phyloP scores from a whole-genome alignment of 2,888 invertebrate genomes.

The Steinernema hermaphroditum region DNA sequence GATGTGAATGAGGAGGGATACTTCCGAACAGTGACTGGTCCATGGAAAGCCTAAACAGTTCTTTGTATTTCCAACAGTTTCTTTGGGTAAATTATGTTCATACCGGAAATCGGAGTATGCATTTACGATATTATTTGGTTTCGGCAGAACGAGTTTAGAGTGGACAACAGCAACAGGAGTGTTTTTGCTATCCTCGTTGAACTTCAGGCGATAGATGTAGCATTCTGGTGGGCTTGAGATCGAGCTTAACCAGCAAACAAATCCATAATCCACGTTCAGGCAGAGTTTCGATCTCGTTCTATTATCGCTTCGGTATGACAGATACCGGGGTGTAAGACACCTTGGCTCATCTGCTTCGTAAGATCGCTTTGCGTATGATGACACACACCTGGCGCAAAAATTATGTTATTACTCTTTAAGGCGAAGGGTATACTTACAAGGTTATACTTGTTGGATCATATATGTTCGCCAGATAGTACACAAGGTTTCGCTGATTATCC shows the following conservation, averaged over 20 bases:
- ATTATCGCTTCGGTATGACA: not conserved
- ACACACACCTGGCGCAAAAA: constrained; percentile 40
- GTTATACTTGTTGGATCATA: constrained; percentile 49
- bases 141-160: not conserved
- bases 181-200: not conserved
- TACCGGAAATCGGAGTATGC: constrained; percentile 17
- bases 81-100: too few species aligned
- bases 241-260: constrained; percentile 54
- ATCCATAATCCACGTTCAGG: constrained; percentile 42
- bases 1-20: not conserved
- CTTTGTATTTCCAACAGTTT: not conserved
- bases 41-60: constrained; percentile 5
- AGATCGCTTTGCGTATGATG: constrained; percentile 38
- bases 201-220: constrained; percentile 43
- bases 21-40: not conserved
- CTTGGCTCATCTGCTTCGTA: not conserved
- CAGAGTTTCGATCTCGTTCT: constrained; percentile 4
- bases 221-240: constrained; percentile 45
- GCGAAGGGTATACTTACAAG: constrained; percentile 54
- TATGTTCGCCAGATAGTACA: constrained; percentile 58
- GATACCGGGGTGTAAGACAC: not conserved
- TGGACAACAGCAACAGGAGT: not conserved
- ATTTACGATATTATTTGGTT: not conserved
- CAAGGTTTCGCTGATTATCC: constrained; percentile 48
- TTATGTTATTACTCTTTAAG: too few species aligned